Evolutionary conservation across 2,113 vertebrate species (phyloP).

Genomic region (Trematomus loennbergii): DNA sequence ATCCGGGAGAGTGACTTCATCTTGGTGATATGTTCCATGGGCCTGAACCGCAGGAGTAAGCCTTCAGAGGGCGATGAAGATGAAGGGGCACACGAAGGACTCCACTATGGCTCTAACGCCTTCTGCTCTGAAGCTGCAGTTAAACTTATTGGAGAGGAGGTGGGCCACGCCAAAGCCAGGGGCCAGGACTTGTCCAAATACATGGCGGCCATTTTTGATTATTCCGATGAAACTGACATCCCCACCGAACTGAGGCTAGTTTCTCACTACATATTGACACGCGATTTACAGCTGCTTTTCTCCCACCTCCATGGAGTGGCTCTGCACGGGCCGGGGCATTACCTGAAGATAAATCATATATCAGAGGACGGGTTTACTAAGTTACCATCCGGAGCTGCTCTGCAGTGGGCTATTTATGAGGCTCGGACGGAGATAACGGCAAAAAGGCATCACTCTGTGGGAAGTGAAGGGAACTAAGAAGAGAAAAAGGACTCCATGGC

Average conservation of each 20-base stretch:
- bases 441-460: background rate
- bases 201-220: slow-evolving; percentile 81
- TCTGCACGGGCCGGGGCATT: slow-evolving; percentile 78
- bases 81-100: background rate
- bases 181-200: slow-evolving; percentile 82
- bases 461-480: background rate
- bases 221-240: slow-evolving; percentile 79
- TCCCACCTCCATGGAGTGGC: slow-evolving; percentile 82
- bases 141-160: slow-evolving; percentile 78
- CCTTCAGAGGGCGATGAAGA: background rate
- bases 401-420: slow-evolving; percentile 77
- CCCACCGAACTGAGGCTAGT: slow-evolving; percentile 79
- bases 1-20: slow-evolving; percentile 82
- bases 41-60: slow-evolving; percentile 47
- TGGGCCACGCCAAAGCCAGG: slow-evolving; percentile 71
- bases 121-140: slow-evolving; percentile 53
- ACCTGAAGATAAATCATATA: slow-evolving; percentile 77
- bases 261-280: slow-evolving; percentile 76
- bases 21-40: slow-evolving; percentile 81
- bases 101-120: background rate
- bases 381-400: slow-evolving; percentile 74
- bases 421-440: slow-evolving; percentile 44
- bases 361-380: slow-evolving; percentile 73
- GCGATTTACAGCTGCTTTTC: slow-evolving; percentile 82
- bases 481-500: background rate